These are phyloP conservation scores for Sarcophaga peregrina DNA, from an alignment of 1,140 invertebrate genomes.

Conservation along the genomic window DNA sequence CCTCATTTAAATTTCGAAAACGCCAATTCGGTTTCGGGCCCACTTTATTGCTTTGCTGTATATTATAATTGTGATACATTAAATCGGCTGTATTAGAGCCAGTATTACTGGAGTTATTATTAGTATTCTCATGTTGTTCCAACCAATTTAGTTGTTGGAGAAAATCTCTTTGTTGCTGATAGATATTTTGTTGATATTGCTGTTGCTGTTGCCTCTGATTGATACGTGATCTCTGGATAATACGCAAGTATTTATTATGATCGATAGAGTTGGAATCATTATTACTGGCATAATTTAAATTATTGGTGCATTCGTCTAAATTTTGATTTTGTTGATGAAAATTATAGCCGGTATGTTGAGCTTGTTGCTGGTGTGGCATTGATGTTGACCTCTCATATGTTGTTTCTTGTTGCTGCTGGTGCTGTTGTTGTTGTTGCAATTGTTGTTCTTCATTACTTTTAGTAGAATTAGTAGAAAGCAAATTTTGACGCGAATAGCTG, in stretches of 20 bases:
- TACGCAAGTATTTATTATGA: slow-evolving; percentile 41
- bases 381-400: slow-evolving; percentile 3
- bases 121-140: slow-evolving; percentile 18
- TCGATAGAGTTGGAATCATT: slow-evolving; percentile 48
- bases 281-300: slow-evolving; percentile 48
- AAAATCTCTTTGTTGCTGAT: slow-evolving; percentile 20
- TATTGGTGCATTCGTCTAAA: slow-evolving; percentile 9
- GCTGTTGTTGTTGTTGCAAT: slow-evolving; percentile 50
- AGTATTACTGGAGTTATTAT: not conserved
- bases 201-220: slow-evolving; percentile 53
- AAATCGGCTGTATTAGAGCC: not conserved
- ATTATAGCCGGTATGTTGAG: slow-evolving; percentile 47
- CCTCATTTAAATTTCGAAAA: slow-evolving; percentile 33
- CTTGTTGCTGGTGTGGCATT: slow-evolving; percentile 48
- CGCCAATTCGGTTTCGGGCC: slow-evolving; percentile 52
- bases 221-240: slow-evolving; percentile 42
- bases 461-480: slow-evolving; percentile 75
- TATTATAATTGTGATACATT: slow-evolving; percentile 37
- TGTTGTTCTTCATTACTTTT: slow-evolving; percentile 73
- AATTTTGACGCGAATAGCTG: slow-evolving; percentile 87
- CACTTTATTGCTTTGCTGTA: slow-evolving; percentile 61
- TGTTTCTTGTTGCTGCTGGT: slow-evolving; percentile 16
- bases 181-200: slow-evolving; percentile 49
- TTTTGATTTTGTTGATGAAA: slow-evolving; percentile 28
- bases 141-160: slow-evolving; percentile 29